phyloP scores from a whole-genome alignment of 2,113 vertebrate genomes.

The Callipepla californica region DNA sequence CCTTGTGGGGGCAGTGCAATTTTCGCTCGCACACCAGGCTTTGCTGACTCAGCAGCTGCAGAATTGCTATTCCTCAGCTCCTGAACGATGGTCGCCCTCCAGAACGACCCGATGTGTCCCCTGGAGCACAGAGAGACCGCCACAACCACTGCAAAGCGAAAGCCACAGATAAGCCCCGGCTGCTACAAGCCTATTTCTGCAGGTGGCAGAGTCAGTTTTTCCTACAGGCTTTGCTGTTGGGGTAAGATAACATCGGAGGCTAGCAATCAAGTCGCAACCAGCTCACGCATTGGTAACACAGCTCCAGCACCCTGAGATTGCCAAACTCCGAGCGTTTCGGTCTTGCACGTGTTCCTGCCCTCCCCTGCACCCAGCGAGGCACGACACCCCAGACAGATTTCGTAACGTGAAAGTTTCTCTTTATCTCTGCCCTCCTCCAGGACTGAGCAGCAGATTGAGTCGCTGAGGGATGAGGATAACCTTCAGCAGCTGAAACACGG shows the following conservation, averaged over 20 bases:
- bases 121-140: not conserved
- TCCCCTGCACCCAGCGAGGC: not conserved
- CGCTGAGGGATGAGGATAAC: not conserved
- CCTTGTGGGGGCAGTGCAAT: not conserved
- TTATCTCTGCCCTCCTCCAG: accelerated
- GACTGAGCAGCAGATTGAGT: accelerated
- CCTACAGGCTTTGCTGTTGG: not conserved
- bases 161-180: not conserved
- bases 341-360: not conserved
- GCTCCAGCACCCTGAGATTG: not conserved
- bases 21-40: not conserved
- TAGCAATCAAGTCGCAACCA: not conserved
- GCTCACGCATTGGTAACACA: not conserved
- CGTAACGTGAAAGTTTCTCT: not conserved
- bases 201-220: not conserved
- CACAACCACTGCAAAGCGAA: not conserved
- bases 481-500: not conserved
- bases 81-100: not conserved
- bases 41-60: not conserved
- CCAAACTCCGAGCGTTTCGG: accelerated
- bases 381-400: not conserved
- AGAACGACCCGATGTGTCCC: not conserved
- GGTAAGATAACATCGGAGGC: not conserved
- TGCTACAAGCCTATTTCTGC: not conserved
- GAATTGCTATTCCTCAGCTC: not conserved